Percentiles rank a stretch among this genome's conserved stretches.
phyloP scores from a whole-genome alignment of 2,797 vertebrate species.

The Clarias platycephalus region DNA sequence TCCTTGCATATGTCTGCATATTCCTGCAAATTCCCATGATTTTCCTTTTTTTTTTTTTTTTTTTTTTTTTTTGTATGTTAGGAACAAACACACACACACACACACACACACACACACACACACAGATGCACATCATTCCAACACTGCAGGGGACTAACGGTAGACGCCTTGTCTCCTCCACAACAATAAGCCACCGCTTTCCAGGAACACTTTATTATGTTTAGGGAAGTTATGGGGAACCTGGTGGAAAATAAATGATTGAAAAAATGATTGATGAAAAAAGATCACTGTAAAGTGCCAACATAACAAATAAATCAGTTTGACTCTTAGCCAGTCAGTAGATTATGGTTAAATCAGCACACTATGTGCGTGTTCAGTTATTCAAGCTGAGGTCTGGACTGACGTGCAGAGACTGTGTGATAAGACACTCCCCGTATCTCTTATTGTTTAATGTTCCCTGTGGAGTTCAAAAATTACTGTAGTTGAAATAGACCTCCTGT shows the following conservation, averaged over 20 bases:
- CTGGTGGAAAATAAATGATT: constrained; percentile 29
- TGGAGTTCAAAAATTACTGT: constrained; percentile 19
- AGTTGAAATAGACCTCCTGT: constrained; percentile 26
- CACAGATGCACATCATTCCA: not conserved
- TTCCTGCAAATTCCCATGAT: not conserved
- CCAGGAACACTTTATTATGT: constrained; percentile 50
- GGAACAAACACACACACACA: not conserved
- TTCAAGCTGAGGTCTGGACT: constrained; percentile 1
- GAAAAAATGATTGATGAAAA: not conserved
- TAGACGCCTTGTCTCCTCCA: constrained; percentile 65
- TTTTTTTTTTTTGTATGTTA: not conserved
- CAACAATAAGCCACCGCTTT: constrained; percentile 62
- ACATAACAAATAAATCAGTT: constrained; percentile 1
- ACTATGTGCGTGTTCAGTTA: not conserved
- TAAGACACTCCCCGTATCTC: constrained; percentile 2
- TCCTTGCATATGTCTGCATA: too few species aligned
- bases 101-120: not conserved
- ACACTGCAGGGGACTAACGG: constrained; percentile 53
- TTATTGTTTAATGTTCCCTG: constrained; percentile 39
- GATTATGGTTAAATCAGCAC: not conserved
- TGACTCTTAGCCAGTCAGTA: not conserved
- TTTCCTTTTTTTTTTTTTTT: too few species aligned
- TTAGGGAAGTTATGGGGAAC: constrained; percentile 13
- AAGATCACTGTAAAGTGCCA: constrained; percentile 5
- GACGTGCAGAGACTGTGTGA: not conserved